These are phyloP conservation scores for Atta cephalotes DNA, from an alignment of 1,140 invertebrate species.

Conservation along the genomic window DNA sequence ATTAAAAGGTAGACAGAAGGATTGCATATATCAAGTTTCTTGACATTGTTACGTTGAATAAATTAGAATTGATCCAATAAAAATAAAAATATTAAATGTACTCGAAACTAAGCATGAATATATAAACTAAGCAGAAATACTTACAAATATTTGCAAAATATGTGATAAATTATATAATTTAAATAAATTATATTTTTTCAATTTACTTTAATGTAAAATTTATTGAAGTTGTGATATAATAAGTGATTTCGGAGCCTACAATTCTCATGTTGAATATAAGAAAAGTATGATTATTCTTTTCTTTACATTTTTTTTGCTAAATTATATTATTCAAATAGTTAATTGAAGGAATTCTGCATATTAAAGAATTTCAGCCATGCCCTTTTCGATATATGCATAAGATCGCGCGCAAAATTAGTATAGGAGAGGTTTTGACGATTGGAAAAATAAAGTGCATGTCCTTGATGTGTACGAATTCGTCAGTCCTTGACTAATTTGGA, in stretches of 20 bases:
- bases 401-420: background rate
- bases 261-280: too few relatives aligned
- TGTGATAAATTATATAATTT: background rate
- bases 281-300: background rate
- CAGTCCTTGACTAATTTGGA: constrained; percentile 48
- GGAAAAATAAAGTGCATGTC: constrained; percentile 42
- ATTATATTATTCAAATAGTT: constrained; percentile 1
- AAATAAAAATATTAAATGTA: background rate
- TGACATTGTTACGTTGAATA: background rate
- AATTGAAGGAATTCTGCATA: background rate
- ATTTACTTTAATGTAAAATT: too few relatives aligned
- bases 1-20: background rate
- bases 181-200: too few relatives aligned
- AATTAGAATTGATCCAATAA: background rate
- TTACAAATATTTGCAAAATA: background rate
- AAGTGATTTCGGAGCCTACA: too few relatives aligned
- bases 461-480: constrained; percentile 47
- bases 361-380: constrained; percentile 15
- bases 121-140: background rate
- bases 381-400: constrained; percentile 18
- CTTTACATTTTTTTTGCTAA: background rate
- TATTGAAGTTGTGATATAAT: too few relatives aligned
- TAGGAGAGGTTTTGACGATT: constrained; percentile 30
- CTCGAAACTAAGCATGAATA: background rate
- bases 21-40: background rate